Conservation (phyloP, 1,140 invertebrate genomes). For the Drosophila micromelanica region DNA sequence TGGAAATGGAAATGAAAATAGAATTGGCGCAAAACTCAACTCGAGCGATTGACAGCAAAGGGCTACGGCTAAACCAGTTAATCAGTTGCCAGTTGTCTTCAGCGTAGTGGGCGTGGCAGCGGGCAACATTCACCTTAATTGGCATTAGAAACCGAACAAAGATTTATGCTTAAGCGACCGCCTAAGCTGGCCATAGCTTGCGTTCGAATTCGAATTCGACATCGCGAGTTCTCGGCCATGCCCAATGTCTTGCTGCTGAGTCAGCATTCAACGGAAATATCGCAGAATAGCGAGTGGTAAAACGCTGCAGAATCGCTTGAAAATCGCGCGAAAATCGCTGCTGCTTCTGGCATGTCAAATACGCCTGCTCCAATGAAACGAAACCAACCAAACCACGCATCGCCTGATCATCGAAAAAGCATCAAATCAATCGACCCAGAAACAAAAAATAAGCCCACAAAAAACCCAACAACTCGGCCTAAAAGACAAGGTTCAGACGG, state of each 20-base stretch:
- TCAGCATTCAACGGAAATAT: slow-evolving; percentile 38
- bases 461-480: slow-evolving; percentile 27
- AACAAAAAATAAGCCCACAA: slow-evolving; percentile 21
- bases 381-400: background rate
- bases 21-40: slow-evolving; percentile 30
- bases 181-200: background rate
- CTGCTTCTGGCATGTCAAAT: too few relatives aligned
- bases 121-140: slow-evolving; percentile 21
- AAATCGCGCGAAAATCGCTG: background rate
- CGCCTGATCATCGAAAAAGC: background rate
- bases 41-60: slow-evolving; percentile 10
- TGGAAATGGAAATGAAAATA: slow-evolving; percentile 27
- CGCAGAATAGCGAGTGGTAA: background rate
- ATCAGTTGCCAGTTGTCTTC: background rate
- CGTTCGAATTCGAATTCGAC: slow-evolving; percentile 12
- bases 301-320: background rate
- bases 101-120: slow-evolving; percentile 6
- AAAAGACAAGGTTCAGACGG: slow-evolving; percentile 39
- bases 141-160: slow-evolving; percentile 27
- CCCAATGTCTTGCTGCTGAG: slow-evolving; percentile 22
- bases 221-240: slow-evolving; percentile 11
- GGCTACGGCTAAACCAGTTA: slow-evolving; percentile 30
- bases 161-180: slow-evolving; percentile 3
- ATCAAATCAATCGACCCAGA: slow-evolving; percentile 35
- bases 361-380: too few relatives aligned